phyloP scores from a whole-genome alignment of 2,888 invertebrate species.

The Netelia fuscicornis region DNA sequence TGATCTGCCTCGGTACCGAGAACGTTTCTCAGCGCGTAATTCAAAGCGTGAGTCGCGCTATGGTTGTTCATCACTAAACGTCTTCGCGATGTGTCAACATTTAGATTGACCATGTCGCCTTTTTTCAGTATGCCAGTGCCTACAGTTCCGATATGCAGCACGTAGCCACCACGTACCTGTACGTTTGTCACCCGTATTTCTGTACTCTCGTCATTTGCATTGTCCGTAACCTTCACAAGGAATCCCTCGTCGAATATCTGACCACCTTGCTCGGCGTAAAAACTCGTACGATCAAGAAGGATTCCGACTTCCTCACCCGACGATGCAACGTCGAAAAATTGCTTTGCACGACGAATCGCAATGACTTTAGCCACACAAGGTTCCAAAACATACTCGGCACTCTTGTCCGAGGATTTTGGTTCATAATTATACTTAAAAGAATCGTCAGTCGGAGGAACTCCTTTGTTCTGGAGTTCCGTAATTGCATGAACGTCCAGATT shows the following conservation, averaged over 20 bases:
- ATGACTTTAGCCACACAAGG: constrained; percentile 91
- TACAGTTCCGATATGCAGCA: constrained; percentile 96
- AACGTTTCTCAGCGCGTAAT: constrained; percentile 96
- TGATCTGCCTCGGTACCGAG: constrained; percentile 97
- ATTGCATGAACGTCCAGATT: constrained; percentile 98
- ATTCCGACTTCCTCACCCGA: constrained; percentile 97
- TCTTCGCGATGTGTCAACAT: constrained; percentile 94
- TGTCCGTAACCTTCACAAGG: constrained; percentile 92
- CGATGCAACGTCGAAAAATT: constrained; percentile 93
- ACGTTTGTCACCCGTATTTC: constrained; percentile 97
- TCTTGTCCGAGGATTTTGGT: constrained; percentile 87
- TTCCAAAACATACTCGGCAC: constrained; percentile 92
- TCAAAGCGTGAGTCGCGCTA: constrained; percentile 98
- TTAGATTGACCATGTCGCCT: constrained; percentile 93
- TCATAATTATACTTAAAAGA: constrained; percentile 95
- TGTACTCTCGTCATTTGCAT: constrained; percentile 88
- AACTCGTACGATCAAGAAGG: constrained; percentile 95
- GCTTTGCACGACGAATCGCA: constrained; percentile 92
- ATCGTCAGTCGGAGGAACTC: constrained; percentile 94
- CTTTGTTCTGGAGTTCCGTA: constrained; percentile 93
- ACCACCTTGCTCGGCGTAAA: constrained; percentile 99
- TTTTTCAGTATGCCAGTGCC: constrained; percentile 92
- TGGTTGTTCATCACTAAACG: constrained; percentile 99
- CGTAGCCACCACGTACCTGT: constrained; percentile 97
- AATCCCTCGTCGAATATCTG: constrained; percentile 99